Percentiles rank a stretch among this genome's conserved stretches.
phyloP scores from a whole-genome alignment of 1,140 invertebrate species.

The Micrasema minimum region DNA sequence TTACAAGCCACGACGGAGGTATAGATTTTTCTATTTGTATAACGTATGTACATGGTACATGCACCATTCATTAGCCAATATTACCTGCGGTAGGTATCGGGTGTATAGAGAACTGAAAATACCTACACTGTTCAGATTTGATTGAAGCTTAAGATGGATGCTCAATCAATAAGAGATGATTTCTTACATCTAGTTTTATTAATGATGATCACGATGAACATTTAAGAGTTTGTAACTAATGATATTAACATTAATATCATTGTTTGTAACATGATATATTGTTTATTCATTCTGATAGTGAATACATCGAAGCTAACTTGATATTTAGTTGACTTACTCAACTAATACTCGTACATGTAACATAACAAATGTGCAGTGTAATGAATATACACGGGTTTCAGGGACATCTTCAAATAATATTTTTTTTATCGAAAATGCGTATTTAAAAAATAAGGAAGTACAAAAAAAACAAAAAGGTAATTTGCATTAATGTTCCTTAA shows the following conservation, averaged over 20 bases:
- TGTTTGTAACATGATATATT: background rate
- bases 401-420: no score
- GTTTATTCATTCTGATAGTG: background rate
- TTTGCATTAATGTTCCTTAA: no score
- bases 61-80: conserved; percentile 26
- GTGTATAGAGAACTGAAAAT: background rate
- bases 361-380: background rate
- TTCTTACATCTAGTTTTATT: conserved; percentile 31
- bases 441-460: no score
- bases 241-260: conserved; percentile 5
- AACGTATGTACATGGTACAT: conserved; percentile 12
- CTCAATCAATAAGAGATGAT: conserved; percentile 43
- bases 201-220: conserved; percentile 13
- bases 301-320: conserved; percentile 6
- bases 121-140: conserved; percentile 25
- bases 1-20: no score
- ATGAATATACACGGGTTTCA: no score
- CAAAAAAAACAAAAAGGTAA: no score
- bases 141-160: conserved; percentile 37
- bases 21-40: no score
- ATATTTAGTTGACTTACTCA: conserved; percentile 21
- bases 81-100: conserved; percentile 34
- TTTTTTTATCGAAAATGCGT: no score
- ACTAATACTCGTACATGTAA: no score
- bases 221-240: no score